These are phyloP conservation scores for Epirrita christyi DNA, from an alignment of 2,888 invertebrate genomes.

Conservation along the genomic window DNA sequence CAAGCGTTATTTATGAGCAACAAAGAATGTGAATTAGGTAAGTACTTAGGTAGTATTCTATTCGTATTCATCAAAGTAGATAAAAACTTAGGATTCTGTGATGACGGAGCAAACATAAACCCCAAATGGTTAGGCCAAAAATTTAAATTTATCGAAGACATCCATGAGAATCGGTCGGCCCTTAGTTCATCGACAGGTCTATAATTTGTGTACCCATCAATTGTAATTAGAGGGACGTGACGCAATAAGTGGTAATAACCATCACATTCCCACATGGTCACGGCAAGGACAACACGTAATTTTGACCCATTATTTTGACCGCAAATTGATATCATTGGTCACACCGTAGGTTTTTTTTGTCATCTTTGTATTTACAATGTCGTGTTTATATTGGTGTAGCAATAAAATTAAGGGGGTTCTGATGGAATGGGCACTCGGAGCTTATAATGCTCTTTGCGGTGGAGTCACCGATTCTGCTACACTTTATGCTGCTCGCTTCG, in stretches of 20 bases:
- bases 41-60: not conserved
- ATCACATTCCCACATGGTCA: slow-evolving; percentile 73
- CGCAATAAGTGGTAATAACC: slow-evolving; percentile 58
- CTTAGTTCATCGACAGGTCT: slow-evolving; percentile 64
- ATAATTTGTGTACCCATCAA: slow-evolving; percentile 79
- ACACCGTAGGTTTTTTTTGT: slow-evolving; percentile 50
- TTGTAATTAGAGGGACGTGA: slow-evolving; percentile 76
- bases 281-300: slow-evolving; percentile 77
- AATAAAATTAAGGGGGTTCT: not conserved
- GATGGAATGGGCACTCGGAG: no score
- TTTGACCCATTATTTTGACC: slow-evolving; percentile 79
- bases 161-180: slow-evolving; percentile 53
- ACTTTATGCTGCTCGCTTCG: no score
- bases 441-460: no score
- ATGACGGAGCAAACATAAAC: slow-evolving; percentile 9
- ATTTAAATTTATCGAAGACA: slow-evolving; percentile 47
- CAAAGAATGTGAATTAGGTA: not conserved
- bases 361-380: slow-evolving; percentile 11
- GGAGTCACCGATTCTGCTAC: no score
- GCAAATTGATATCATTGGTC: slow-evolving; percentile 63
- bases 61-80: not conserved
- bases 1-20: slow-evolving; percentile 34
- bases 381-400: slow-evolving; percentile 1
- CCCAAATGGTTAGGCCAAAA: slow-evolving; percentile 56
- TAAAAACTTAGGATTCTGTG: not conserved